Base-by-base conservation (phyloP, 1,140 invertebrate species). In the Mizuhopecten yessoensis region DNA sequence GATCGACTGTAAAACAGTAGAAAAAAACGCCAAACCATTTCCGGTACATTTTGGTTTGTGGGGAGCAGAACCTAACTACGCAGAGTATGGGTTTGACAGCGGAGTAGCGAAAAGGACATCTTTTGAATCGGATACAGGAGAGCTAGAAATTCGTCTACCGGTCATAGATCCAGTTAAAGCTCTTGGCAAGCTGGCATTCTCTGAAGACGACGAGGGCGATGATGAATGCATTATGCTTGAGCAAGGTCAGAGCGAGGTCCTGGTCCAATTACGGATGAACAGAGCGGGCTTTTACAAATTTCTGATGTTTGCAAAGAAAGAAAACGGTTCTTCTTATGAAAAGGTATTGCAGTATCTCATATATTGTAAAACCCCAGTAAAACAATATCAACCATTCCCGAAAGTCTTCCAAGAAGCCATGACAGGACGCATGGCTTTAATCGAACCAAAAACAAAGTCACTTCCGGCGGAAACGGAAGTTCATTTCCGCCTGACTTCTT, bases 11-110 rank as follows among this genome's bases (percentile, higher is more conserved):
- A 75, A 86, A 20, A 36, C 34, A 15, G 90, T 90, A 2, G 29
- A 20, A 2, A 23, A 39, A 7, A 34, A 33, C 2, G 33, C 33
- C 13, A 33, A 90, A 20, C 88, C 88, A 33, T 92, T 90, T 39
- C 90, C 92, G 0, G 34, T 90, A 29, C 87, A 89, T 34, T 33
- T 29, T 1, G 87, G 88, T 34, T 23, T 87, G 10, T 92, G 89
- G 88, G 92, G 92, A 33, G 75, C 88, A 13, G 75, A 87, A 13
- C 36, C 87, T 0, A 33, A 36, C 0, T 89, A 42, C 57, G 34
- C 34, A n/a, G 88, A 92, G 23, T 89, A 86, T 17, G 92, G 92
- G 0, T 92, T 92, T 36, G 90, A 39, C 20, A 34, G 36, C 20
- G 88, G 42, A 39, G 86, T 87, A 39, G 34, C 33, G 29, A 20